phyloP scores from a whole-genome alignment of 1,140 invertebrate species.

The Trichonephila inaurata region DNA sequence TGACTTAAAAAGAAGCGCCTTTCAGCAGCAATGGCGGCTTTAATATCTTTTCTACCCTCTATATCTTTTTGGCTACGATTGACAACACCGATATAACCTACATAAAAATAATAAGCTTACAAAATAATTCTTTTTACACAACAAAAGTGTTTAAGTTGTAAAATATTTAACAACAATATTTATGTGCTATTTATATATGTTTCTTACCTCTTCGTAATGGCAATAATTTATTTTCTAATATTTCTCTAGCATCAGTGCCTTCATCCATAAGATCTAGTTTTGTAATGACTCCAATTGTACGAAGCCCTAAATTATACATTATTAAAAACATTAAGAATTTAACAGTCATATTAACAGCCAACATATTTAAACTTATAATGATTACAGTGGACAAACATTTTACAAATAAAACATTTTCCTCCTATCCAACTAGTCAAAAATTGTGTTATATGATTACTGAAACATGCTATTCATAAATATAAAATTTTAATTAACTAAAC shows the following conservation, averaged over 20 bases:
- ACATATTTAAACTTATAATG: too few species aligned
- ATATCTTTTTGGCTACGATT: conserved; percentile 96
- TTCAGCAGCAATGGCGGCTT: conserved; percentile 95
- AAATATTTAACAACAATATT: neutral
- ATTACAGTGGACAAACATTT: too few species aligned
- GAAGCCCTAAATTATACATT: conserved; percentile 84
- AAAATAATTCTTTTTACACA: neutral
- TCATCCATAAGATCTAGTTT: conserved; percentile 81
- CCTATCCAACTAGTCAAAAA: too few species aligned
- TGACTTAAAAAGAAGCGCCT: conserved; percentile 98
- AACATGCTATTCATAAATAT: too few species aligned
- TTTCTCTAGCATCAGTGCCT: conserved; percentile 81
- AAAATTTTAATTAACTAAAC: too few species aligned
- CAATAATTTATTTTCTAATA: conserved; percentile 78
- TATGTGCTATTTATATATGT: neutral
- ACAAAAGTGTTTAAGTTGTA: neutral
- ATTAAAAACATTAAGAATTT: neutral
- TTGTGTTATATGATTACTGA: too few species aligned
- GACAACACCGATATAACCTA: conserved; percentile 96
- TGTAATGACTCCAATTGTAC: conserved; percentile 78
- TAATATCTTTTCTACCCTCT: conserved; percentile 95
- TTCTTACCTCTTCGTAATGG: conserved; percentile 77
- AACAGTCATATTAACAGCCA: too few species aligned
- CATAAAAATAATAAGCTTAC: neutral
- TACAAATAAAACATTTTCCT: too few species aligned